Evolutionary conservation across 2,888 invertebrate genomes (phyloP).

Genomic region (Xestia ashworthii): DNA sequence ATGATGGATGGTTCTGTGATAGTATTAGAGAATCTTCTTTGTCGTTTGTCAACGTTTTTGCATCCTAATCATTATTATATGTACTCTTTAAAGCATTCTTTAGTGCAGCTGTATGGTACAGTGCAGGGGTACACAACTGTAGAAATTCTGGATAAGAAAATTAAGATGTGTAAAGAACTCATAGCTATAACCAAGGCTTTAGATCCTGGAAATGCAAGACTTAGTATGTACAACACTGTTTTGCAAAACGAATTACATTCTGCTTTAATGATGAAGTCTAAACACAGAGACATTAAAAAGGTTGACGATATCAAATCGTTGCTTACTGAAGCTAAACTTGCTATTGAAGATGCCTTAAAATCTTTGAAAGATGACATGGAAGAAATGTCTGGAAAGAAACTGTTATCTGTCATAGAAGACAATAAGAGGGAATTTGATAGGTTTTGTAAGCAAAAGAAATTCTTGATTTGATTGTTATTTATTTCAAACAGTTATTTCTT

Average conservation of each 20-base stretch:
- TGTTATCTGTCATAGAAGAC: conserved; percentile 85
- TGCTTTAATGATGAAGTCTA: conserved; percentile 88
- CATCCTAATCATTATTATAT: conserved; percentile 96
- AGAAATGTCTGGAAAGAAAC: conserved; percentile 89
- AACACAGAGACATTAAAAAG: conserved; percentile 76
- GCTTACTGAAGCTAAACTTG: conserved; percentile 85
- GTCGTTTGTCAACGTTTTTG: conserved; percentile 93
- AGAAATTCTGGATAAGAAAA: conserved; percentile 92
- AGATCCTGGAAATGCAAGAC: conserved; percentile 93
- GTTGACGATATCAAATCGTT: conserved; percentile 83
- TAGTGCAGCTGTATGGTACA: conserved; percentile 95
- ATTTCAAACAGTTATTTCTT: neutral
- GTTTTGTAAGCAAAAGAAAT: conserved; percentile 86
- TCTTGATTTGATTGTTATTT: conserved; percentile 32
- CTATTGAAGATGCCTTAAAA: conserved; percentile 84
- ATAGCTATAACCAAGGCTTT: conserved; percentile 91
- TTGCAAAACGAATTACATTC: conserved; percentile 93
- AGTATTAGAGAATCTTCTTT: conserved; percentile 92
- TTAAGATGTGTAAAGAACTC: conserved; percentile 92
- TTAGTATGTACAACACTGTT: conserved; percentile 95
- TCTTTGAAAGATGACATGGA: conserved; percentile 88
- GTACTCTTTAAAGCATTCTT: conserved; percentile 95
- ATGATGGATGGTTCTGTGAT: conserved; percentile 91
- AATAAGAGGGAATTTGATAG: conserved; percentile 87
- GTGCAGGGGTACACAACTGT: conserved; percentile 91